phyloP scores from a whole-genome alignment of 2,888 invertebrate genomes.

The Leptinotarsa haldemani region DNA sequence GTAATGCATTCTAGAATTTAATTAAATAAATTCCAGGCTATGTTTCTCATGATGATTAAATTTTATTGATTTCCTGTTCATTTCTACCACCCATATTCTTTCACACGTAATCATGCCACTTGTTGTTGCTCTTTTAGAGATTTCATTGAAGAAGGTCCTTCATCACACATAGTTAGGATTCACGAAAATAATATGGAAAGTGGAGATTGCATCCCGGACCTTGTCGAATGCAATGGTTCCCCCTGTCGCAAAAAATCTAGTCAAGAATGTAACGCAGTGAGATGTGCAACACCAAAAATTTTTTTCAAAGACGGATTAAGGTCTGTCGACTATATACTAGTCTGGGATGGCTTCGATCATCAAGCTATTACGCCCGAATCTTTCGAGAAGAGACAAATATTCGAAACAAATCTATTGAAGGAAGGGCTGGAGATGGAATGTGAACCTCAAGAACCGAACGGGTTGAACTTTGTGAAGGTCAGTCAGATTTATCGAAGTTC shows the following conservation, averaged over 20 bases:
- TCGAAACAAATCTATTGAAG: conserved; percentile 77
- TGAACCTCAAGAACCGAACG: conserved; percentile 74
- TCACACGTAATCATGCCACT: background rate
- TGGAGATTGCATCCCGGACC: conserved; percentile 1
- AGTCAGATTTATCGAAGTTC: background rate
- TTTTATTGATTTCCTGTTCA: conserved; percentile 29
- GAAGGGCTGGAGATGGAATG: conserved; percentile 83
- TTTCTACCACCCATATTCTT: conserved; percentile 19
- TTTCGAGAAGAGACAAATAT: conserved; percentile 70
- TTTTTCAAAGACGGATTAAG: conserved; percentile 78
- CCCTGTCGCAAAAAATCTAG: conserved; percentile 39
- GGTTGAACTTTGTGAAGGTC: conserved; percentile 83
- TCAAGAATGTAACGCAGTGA: conserved; percentile 42
- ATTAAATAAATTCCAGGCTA: background rate
- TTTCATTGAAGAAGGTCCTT: conserved; percentile 26
- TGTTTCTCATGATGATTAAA: conserved; percentile 29
- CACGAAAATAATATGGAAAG: conserved; percentile 30
- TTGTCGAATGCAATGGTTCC: conserved; percentile 19
- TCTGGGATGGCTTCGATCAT: conserved; percentile 75
- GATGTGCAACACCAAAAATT: conserved; percentile 69
- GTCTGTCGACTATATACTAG: conserved; percentile 83
- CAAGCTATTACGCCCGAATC: conserved; percentile 66
- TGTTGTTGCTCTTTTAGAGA: conserved; percentile 40
- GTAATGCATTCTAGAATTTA: background rate
- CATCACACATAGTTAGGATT: conserved; percentile 20